Evolutionary conservation across 2,797 vertebrate genomes (phyloP), one percentile per base, ranked within the genome.

Genomic region (Myiotriccus ornatus): DNA sequence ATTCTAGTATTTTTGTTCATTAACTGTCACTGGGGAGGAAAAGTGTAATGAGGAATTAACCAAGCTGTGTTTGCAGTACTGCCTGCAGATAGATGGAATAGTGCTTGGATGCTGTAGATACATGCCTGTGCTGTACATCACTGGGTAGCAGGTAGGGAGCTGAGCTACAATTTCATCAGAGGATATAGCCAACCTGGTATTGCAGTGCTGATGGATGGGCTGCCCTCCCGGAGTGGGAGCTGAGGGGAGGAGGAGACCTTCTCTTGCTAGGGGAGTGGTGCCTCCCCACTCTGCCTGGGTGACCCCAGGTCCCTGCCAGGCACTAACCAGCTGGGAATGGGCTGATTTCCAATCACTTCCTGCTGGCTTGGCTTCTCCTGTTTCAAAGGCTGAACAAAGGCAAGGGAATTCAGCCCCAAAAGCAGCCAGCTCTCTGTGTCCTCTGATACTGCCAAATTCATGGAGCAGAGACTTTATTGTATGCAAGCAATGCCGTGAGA

Each of bases 161-260:
- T 5, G 23, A 75, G 46, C 34, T 43, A 28, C 23, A 7, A 11
- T 52, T 73, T 87, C 52, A 71, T 9, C 28, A 27, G 28, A 2
- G 37, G 8, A n/a, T 84, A 84, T 65, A 64, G 37, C 34, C 57
- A 83, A 39, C 4, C 22, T 2, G 2, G 30, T n/a, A 15, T 6
- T 59, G 67, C 39, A 34, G 28, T 20, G 41, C 68, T 84, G 68
- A 56, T 53, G 55, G 30, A 55, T 1, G 4, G 47, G 53, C 37
- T 60, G 78, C 1, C 1, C 4, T 79, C 28, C 39, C 1, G 0
- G 12, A 70, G 4, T 0, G 0, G 50, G 30, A 84, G 23, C 10
- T 3, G 2, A 32, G 27, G 10, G 5, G 9, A 57, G 30, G 30
- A 73, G 19, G 4, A 59, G 9, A 35, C 6, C 23, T 21, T 18